These are phyloP conservation scores for Phoenicopterus ruber DNA, from an alignment of 2,113 vertebrate genomes.

Conservation along the genomic window DNA sequence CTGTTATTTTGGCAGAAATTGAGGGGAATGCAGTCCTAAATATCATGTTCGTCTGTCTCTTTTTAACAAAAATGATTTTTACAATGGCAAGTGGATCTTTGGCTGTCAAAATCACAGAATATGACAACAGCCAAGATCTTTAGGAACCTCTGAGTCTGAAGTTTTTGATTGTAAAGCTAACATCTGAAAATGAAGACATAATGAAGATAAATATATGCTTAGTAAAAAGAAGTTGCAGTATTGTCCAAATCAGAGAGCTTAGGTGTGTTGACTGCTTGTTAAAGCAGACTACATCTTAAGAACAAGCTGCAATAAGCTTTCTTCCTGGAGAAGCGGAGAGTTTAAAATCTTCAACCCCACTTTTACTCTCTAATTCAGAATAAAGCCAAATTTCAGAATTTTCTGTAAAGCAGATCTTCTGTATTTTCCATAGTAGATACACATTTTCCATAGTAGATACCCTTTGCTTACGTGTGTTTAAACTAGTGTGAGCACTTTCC, in stretches of 20 bases:
- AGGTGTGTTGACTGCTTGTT: neutral
- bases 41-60: neutral
- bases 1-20: conserved; percentile 49
- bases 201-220: neutral
- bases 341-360: neutral
- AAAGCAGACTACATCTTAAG: neutral
- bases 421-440: neutral
- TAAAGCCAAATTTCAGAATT: neutral
- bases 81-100: conserved; percentile 9
- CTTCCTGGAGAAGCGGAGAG: neutral
- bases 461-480: neutral
- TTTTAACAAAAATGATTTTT: conserved; percentile 1
- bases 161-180: neutral
- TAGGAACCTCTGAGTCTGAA: neutral
- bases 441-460: neutral
- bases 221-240: neutral
- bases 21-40: neutral
- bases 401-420: neutral
- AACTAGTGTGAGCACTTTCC: neutral
- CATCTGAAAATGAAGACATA: neutral
- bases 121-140: conserved; percentile 4
- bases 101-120: neutral
- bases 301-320: neutral
- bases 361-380: neutral
- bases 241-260: neutral